phyloP scores from a whole-genome alignment of 2,888 invertebrate genomes.

The Dasypogon diadema region DNA sequence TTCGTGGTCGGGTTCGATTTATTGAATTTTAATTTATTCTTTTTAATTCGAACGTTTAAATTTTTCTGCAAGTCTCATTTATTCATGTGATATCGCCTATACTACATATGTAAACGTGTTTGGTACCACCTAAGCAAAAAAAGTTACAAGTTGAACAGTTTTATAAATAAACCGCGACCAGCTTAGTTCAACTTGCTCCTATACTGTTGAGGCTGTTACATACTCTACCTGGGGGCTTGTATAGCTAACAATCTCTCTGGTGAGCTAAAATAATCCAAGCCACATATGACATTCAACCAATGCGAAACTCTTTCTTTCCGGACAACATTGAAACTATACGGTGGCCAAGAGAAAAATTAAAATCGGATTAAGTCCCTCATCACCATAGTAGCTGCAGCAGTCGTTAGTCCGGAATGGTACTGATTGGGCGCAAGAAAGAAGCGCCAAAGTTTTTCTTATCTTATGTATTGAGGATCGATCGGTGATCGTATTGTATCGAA shows the following conservation, averaged over 20 bases:
- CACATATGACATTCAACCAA: conserved; percentile 25
- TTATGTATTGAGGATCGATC: not conserved
- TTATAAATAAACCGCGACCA: not conserved
- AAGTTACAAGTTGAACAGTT: not conserved
- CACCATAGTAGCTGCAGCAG: conserved; percentile 10
- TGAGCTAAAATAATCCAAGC: not conserved
- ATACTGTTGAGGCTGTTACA: not conserved
- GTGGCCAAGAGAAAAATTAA: conserved; percentile 8
- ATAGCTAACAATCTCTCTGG: too few relatives aligned
- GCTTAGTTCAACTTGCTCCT: not conserved
- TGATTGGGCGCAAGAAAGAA: conserved; percentile 15
- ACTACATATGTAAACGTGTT: not conserved
- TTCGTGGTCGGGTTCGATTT: not conserved
- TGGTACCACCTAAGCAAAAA: not conserved
- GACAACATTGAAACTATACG: not conserved
- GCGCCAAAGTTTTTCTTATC: not conserved
- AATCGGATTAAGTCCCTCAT: conserved; percentile 18
- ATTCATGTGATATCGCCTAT: too few relatives aligned
- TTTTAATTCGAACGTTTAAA: not conserved
- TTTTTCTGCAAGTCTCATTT: not conserved
- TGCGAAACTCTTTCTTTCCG: conserved; percentile 2
- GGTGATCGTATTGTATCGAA: conserved; percentile 12
- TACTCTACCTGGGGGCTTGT: too few relatives aligned
- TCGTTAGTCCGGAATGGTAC: conserved; percentile 12
- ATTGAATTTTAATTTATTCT: not conserved